phyloP scores from a whole-genome alignment of 1,140 invertebrate species.

The Drosophila sp. region DNA sequence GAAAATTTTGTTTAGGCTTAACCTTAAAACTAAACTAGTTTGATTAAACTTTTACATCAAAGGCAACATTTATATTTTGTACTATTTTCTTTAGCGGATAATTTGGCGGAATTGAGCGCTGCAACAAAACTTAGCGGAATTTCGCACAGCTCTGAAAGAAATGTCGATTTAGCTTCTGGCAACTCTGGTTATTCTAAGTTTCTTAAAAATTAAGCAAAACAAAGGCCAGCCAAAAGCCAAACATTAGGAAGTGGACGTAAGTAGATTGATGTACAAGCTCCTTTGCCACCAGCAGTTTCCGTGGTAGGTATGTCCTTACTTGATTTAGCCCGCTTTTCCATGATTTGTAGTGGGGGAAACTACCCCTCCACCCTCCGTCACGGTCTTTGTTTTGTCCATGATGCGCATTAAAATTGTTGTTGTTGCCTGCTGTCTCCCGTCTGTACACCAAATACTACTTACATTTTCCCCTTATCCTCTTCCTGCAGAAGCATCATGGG shows the following conservation, averaged over 20 bases:
- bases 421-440: neutral
- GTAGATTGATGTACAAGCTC: neutral
- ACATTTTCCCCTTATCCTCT: neutral
- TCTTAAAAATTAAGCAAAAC: slow-evolving; percentile 7
- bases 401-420: slow-evolving; percentile 9
- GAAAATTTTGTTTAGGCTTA: too few species aligned
- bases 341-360: neutral
- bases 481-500: slow-evolving; percentile 83
- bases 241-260: slow-evolving; percentile 1
- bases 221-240: slow-evolving; percentile 1
- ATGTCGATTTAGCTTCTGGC: neutral
- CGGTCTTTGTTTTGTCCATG: slow-evolving; percentile 5
- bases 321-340: neutral
- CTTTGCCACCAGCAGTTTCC: neutral
- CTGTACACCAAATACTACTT: neutral
- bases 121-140: neutral
- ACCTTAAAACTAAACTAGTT: too few species aligned
- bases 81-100: neutral
- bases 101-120: neutral
- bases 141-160: neutral
- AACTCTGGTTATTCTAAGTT: slow-evolving; percentile 1
- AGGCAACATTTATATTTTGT: too few species aligned
- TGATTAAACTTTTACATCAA: too few species aligned
- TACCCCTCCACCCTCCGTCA: neutral
- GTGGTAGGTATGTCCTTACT: neutral